Evolutionary conservation across 2,888 invertebrate genomes (phyloP), one percentile per base, ranked within the genome.

Genomic region (Neoitamus cyanurus): DNA sequence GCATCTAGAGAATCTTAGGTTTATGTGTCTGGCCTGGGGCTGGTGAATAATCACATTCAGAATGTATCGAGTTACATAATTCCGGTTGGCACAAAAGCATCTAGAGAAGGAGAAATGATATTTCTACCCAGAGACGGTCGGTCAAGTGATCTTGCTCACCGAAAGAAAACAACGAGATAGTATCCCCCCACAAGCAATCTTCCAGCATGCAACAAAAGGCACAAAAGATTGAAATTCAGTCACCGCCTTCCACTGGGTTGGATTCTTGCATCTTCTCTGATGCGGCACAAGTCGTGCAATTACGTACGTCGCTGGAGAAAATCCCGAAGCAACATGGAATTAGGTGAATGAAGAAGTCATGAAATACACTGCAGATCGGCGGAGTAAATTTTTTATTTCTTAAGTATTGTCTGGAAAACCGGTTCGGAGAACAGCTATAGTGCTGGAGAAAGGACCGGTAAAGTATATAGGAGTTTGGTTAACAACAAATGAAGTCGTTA

Each of bases 221-320:
- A 58, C 9, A 58, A 58, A 58, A 58, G 58, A 25, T 42, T 58
- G 58, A 58, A 58, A 58, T 58, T 58, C 58, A 58, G 42, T 46
- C 42, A n/a, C 25, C 25, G 58, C 58, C 58, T 58, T 58, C 58
- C 58, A 58, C 9, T 3, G 25, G 58, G 9, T 20, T 25, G 20
- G 15, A 20, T 58, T 58, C 25, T 58, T 58, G 9, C 58, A 58
- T 58, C 25, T 58, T 20, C 25, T 58, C 25, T 58, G 15, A 25
- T 25, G 58, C 58, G 58, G 58, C 58, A 58, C 58, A 58, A 58
- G 58, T 58, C 58, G 58, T 58, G 58, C 58, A 58, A 58, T 58
- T 58, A 58, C 42, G 42, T 42, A n/a, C 37, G 37, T 37, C 58
- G 58, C 58, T 58, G 58, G 58, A 58, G 58, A 58, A 58, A 58